Evolutionary conservation across 1,140 invertebrate genomes (phyloP).

Genomic region (Diachasmimorpha longicaudata): DNA sequence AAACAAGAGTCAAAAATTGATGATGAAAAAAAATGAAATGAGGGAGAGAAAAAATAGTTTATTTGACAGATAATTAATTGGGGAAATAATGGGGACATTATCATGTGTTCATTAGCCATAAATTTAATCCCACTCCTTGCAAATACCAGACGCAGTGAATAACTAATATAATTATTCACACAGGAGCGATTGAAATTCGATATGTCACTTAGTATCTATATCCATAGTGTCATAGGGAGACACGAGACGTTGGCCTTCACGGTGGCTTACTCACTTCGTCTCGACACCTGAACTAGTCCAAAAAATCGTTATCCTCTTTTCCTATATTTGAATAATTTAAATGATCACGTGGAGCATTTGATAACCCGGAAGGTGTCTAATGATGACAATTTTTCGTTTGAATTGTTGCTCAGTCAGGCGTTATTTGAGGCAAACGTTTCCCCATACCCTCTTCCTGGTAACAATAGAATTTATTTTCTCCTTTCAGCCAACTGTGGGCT

Average conservation of each 20-base stretch:
- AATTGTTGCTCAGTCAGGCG: background rate
- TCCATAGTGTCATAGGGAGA: background rate
- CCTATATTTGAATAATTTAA: background rate
- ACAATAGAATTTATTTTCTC: slow-evolving; percentile 12
- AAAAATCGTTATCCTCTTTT: background rate
- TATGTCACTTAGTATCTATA: background rate
- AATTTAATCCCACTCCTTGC: too few relatives aligned
- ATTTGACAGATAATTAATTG: too few relatives aligned
- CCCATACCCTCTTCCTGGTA: background rate
- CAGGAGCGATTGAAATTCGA: background rate
- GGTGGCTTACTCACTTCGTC: slow-evolving; percentile 8
- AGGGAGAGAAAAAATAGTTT: background rate
- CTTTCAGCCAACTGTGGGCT: background rate
- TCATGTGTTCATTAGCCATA: too few relatives aligned
- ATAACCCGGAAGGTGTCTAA: too few relatives aligned
- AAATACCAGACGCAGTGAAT: background rate
- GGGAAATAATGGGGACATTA: too few relatives aligned
- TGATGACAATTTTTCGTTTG: too few relatives aligned
- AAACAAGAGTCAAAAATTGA: background rate
- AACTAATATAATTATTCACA: background rate
- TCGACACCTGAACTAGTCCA: background rate
- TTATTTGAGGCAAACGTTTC: background rate
- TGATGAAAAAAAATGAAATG: background rate
- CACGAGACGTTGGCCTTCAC: slow-evolving; percentile 25
- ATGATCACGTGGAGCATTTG: too few relatives aligned